Percentiles rank a stretch among this genome's conserved stretches.
Conservation (phyloP, 2,797 vertebrate species). For the Ataeniobius toweri region DNA sequence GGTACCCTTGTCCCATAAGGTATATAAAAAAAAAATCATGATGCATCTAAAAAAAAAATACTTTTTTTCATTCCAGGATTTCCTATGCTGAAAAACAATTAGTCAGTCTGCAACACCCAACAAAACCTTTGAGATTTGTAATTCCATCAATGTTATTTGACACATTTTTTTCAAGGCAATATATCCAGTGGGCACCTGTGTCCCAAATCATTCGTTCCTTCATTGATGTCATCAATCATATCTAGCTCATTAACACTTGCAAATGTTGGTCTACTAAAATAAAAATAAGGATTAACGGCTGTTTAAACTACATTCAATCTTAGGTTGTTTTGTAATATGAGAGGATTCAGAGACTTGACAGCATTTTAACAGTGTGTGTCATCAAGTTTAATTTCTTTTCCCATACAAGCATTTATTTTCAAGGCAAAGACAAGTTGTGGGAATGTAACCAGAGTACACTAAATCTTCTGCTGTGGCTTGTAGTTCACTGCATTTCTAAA, state of each 20-base stretch:
- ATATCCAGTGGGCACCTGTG: neutral
- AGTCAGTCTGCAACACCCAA: too few relatives aligned
- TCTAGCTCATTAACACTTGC: neutral
- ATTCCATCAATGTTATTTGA: neutral
- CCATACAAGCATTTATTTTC: conserved; percentile 84
- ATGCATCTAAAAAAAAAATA: too few relatives aligned
- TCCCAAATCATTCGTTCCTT: neutral
- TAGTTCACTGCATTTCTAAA: conserved; percentile 84
- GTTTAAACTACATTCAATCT: conserved; percentile 56
- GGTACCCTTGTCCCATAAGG: neutral
- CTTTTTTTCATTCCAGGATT: too few relatives aligned
- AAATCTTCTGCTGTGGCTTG: conserved; percentile 88
- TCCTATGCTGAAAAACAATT: too few relatives aligned
- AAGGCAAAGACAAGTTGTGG: conserved; percentile 84
- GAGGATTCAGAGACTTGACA: conserved; percentile 78
- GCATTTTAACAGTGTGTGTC: conserved; percentile 75
- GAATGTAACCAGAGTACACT: conserved; percentile 82
- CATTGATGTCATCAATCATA: neutral
- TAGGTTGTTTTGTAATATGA: conserved; percentile 67
- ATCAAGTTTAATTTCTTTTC: conserved; percentile 81
- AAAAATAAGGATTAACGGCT: neutral
- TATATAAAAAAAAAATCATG: neutral
- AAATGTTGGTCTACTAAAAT: neutral
- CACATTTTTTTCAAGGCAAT: neutral
- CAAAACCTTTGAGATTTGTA: neutral